Base-by-base conservation (phyloP, 2,888 invertebrate genomes). In the Gonocerus acuteangulatus region DNA sequence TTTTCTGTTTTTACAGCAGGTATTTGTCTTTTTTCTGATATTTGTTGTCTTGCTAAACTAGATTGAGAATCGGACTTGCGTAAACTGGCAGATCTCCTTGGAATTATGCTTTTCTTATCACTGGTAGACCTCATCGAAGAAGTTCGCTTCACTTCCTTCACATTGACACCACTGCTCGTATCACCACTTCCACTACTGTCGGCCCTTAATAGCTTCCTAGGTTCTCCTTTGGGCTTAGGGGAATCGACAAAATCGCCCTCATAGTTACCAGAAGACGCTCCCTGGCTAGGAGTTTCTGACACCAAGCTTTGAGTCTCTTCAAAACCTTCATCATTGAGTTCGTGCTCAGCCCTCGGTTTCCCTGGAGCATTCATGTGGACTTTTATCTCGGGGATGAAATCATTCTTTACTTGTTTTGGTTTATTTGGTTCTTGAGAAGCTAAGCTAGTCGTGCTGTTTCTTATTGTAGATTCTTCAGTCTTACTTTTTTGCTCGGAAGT, bases 231-330 rank as follows among this genome's bases (percentile, higher is more conserved):
- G 74, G 66, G 64, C 36, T 67, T 70, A 6, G 74, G 73, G 0
- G 76, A 74, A 47, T 78, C 79, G 45, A 81, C 82, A 45, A 80
- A 79, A 67, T 83, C 83, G 1, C 83, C 82, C 70, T 86, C 76
- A 63, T 75, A 76, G 66, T 77, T 87, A 6, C 82, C 82, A 0
- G 89, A 89, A 0, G 89, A 89, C 1, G 89, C 87, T 45, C 89
- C 89, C 69, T 89, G 89, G 48, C 89, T 89, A 2, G 89, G 84
- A 6, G 88, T 89, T 72, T 90, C 90, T 0, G 90, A 90, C 70
- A 89, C 87, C 56, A 91, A 77, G 71, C 89, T 90, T 71, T 90
- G 90, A 0, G 89, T 89, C 76, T 92, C 92, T 73, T 92, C 91
- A 71, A 92, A 92, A 7, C 92, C 91, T 78, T 92, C 91, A 71